Evolutionary conservation across 2,113 vertebrate species (phyloP), one percentile per base, ranked within the genome.

Genomic region (Sinocyclocheilus maitianheensis): DNA sequence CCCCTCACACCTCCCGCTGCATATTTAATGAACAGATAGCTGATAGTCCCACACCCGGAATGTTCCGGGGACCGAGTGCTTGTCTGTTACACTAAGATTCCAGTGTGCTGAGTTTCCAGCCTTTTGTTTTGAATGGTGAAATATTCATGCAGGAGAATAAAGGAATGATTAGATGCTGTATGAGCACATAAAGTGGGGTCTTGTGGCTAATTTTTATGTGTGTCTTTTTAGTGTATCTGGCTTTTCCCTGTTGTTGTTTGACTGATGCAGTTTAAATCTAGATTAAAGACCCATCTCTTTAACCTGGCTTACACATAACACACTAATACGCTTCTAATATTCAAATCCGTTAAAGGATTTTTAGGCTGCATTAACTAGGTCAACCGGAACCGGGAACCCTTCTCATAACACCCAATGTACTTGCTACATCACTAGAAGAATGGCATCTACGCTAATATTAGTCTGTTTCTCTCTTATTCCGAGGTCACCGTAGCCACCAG

Each of bases 21-120:
- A 95, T 94, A 87, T 92, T 94, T 92, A 60, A 94, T 92, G 87
- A 88, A 72, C 2, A 7, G 91, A 92, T 85, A 93, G 88, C 69
- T 86, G 91, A 94, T 92, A 91, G 90, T 88, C 82, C 85, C 51
- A 77, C 63, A 76, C 86, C 80, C 82, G 83, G 88, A 93, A 93
- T 88, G 87, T 94, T 92, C 90, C 82, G 26, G 79, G 79, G 77
- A 43, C 87, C 81, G 37, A 88, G 63, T 78, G 65, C 77, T 20
- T 69, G 77, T 81, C 77, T 34, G 84, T 74, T 81, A 81, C 55
- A 48, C 9, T 18, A 43, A 69, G 81, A 75, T 79, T 81, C 58
- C 40, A 65, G 30, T 71, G 48, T 34, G 18, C 43, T 83, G 58
- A 67, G 26, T 24, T 37, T 48, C 74, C 81, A 84, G 40, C 46